phyloP scores from a whole-genome alignment of 2,888 invertebrate species.

The Dryococelus australis region DNA sequence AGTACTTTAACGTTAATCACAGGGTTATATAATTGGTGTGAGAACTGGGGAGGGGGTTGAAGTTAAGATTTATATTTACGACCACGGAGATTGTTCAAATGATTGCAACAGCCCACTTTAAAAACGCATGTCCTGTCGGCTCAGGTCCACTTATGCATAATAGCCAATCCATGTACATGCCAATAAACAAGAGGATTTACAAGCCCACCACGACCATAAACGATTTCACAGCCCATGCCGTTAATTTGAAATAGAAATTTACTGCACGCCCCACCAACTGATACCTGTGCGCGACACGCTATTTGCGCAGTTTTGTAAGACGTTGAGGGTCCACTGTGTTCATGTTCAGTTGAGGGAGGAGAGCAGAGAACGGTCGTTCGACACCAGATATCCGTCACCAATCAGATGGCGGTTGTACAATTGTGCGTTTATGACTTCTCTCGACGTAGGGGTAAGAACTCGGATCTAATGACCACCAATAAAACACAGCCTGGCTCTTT shows the following conservation, averaged over 20 bases:
- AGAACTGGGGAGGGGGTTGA: not conserved
- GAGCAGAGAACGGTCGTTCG: not conserved
- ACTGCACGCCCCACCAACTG: not conserved
- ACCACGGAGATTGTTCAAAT: not conserved
- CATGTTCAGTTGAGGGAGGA: not conserved
- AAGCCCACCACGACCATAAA: not conserved
- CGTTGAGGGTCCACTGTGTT: not conserved
- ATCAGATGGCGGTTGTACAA: not conserved
- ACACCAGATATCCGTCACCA: not conserved
- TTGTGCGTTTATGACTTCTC: not conserved
- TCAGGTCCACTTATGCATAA: not conserved
- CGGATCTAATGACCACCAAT: conserved; percentile 1
- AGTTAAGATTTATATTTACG: not conserved
- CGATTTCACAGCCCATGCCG: not conserved
- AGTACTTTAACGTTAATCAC: too few species aligned
- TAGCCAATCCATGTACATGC: not conserved
- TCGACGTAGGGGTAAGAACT: not conserved
- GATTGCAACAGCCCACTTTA: not conserved
- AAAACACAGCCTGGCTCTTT: not conserved
- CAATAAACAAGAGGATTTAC: not conserved
- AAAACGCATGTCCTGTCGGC: not conserved
- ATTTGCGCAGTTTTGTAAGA: conserved; percentile 1
- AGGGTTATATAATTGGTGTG: too few species aligned
- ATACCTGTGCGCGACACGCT: not conserved
- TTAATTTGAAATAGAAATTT: not conserved